Percentiles rank a stretch among this genome's conserved stretches.
Conservation (phyloP, 2,797 vertebrate species). For the Typhlichthys subterraneus region DNA sequence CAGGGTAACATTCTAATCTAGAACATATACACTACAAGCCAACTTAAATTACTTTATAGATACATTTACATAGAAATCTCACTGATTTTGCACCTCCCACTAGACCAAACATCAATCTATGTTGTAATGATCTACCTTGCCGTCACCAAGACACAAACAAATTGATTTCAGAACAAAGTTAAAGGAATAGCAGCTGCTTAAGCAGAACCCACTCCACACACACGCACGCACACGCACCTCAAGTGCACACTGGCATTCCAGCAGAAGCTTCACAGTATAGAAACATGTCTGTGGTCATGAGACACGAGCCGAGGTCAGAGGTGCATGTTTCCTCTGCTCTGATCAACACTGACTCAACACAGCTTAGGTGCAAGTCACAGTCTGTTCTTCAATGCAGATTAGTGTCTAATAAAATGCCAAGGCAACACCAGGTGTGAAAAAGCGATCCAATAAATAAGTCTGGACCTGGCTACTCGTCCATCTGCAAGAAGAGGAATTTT, state of each 20-base stretch:
- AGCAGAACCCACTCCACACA: background rate
- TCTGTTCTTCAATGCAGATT: constrained; percentile 13
- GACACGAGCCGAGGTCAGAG: too few relatives aligned
- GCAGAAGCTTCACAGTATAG: too few relatives aligned
- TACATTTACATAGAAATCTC: constrained; percentile 10
- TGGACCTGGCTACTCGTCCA: constrained; percentile 1
- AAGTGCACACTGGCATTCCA: too few relatives aligned
- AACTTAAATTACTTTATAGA: constrained; percentile 32
- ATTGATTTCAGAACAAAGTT: constrained; percentile 18
- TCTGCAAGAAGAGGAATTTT: constrained; percentile 29
- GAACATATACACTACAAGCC: constrained; percentile 21
- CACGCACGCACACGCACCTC: background rate
- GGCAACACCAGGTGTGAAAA: background rate
- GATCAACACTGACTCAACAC: constrained; percentile 25
- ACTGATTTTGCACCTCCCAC: background rate
- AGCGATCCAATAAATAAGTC: constrained; percentile 9
- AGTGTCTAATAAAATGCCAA: background rate
- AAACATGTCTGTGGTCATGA: too few relatives aligned
- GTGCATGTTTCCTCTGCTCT: background rate
- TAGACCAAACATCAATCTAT: background rate
- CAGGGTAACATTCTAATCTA: background rate
- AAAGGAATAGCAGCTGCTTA: constrained; percentile 14
- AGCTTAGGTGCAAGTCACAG: constrained; percentile 35
- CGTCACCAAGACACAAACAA: constrained; percentile 9
- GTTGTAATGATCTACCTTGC: background rate